Evolutionary conservation across 2,888 invertebrate species (phyloP).

Genomic region (Polymixis lichenea): DNA sequence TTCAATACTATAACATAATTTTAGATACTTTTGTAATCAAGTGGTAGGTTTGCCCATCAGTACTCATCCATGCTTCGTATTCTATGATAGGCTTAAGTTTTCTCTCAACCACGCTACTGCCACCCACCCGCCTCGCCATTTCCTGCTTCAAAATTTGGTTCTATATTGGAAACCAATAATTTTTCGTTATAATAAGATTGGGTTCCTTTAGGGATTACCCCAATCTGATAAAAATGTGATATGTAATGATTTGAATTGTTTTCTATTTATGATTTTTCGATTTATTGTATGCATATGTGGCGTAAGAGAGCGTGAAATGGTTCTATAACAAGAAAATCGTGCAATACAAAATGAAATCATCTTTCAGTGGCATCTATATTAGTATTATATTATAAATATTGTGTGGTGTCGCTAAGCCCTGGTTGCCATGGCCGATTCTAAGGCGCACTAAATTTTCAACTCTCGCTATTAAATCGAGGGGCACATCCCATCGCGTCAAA

Average conservation of each 20-base stretch:
- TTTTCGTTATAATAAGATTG: too few relatives aligned
- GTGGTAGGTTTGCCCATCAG: neutral
- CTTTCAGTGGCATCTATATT: neutral
- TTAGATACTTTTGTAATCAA: neutral
- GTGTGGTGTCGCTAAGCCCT: neutral
- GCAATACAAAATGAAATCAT: neutral
- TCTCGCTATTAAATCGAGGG: too few relatives aligned
- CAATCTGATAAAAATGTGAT: neutral
- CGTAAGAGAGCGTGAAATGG: neutral
- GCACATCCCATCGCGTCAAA: too few relatives aligned
- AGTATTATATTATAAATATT: neutral
- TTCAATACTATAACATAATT: neutral
- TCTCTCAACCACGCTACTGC: neutral
- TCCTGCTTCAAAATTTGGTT: neutral
- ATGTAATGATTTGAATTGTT: neutral
- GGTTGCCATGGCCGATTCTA: too few relatives aligned
- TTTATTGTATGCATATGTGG: neutral
- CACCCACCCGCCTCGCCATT: neutral
- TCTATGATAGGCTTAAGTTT: too few relatives aligned
- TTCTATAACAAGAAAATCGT: neutral
- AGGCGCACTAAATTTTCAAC: too few relatives aligned
- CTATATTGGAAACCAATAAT: neutral
- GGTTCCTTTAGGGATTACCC: neutral
- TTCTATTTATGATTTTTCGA: neutral
- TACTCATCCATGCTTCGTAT: neutral